phyloP scores from a whole-genome alignment of 2,888 invertebrate genomes.

The Acholoe squamosa region DNA sequence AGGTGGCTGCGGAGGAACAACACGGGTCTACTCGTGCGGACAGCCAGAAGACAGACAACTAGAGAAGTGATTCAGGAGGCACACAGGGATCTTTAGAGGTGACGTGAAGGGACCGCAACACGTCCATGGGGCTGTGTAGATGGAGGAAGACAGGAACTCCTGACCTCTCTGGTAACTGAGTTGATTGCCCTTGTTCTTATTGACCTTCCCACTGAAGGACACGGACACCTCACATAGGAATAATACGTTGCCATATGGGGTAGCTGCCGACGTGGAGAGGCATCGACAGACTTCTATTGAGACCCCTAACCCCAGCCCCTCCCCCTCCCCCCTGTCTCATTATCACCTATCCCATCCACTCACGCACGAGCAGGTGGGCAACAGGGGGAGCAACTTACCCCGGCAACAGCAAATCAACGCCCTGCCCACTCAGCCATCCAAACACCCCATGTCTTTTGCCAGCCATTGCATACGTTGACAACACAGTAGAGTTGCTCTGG shows the following conservation, averaged over 20 bases:
- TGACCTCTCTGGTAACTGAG: neutral
- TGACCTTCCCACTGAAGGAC: neutral
- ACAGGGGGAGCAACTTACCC: neutral
- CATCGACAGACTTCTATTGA: neutral
- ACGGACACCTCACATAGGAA: neutral
- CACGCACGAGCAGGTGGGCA: neutral
- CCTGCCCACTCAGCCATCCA: neutral
- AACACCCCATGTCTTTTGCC: neutral
- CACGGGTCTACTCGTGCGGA: neutral
- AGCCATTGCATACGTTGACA: neutral
- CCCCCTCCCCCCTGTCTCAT: neutral
- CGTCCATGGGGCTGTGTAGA: too few relatives aligned
- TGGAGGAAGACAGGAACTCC: neutral
- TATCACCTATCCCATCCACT: neutral
- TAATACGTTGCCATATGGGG: neutral
- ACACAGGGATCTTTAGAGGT: too few relatives aligned
- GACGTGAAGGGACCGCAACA: too few relatives aligned
- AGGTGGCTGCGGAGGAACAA: neutral
- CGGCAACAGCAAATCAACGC: neutral
- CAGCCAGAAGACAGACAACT: too few relatives aligned
- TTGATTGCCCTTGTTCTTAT: neutral
- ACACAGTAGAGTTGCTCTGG: neutral
- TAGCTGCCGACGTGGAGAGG: neutral
- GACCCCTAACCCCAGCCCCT: neutral
- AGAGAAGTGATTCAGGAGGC: too few relatives aligned